Base-by-base conservation (phyloP, 2,888 invertebrate species). In the Dioctria rufipes region DNA sequence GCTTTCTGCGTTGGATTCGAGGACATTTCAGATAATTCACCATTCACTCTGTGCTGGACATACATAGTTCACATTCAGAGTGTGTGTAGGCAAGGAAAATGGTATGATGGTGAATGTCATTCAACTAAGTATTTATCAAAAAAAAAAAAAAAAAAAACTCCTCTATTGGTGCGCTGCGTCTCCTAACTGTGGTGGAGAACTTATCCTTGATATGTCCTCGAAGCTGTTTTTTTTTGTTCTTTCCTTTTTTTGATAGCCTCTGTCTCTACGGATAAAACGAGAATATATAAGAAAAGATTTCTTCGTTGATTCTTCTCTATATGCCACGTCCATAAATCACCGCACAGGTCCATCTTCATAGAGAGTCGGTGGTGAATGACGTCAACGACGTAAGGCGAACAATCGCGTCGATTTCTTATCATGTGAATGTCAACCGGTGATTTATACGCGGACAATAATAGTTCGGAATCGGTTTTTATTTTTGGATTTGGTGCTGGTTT, bases 261-360 rank as follows among this genome's bases (percentile, higher is more conserved):
- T n/a, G 42, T 73, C 60, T 42, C 60, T 73, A 60, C n/a, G 43
- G 58, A 43, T 58, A 43, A 25, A 49, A 8, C 49, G 69, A 58
- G 6, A 5, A 43, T 8, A 39, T 9, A 25, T 60, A 42, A 4
- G 46, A 11, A 43, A 63, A 65, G 42, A 66, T 39, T 78, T 49
- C 11, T 78, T 78, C n/a, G n/a, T n/a, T 65, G 66, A 78, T 78
- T 78, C 66, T n/a, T n/a, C n/a, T n/a, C n/a, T n/a, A n/a, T n/a
- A n/a, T n/a, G n/a, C n/a, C 13, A 25, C 54, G 66, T 71, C 75
- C 77, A 82, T 82, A 82, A 82, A 82, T 82, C 82, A 82, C n/a
- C n/a, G n/a, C n/a, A n/a, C 82, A 73, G 65, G 82, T 82, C 82
- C 82, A 82, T 82, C 82, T 80, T 75, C n/a, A n/a, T n/a, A n/a